phyloP scores from a whole-genome alignment of 2,797 vertebrate genomes.

The Eulemur albifrons region DNA sequence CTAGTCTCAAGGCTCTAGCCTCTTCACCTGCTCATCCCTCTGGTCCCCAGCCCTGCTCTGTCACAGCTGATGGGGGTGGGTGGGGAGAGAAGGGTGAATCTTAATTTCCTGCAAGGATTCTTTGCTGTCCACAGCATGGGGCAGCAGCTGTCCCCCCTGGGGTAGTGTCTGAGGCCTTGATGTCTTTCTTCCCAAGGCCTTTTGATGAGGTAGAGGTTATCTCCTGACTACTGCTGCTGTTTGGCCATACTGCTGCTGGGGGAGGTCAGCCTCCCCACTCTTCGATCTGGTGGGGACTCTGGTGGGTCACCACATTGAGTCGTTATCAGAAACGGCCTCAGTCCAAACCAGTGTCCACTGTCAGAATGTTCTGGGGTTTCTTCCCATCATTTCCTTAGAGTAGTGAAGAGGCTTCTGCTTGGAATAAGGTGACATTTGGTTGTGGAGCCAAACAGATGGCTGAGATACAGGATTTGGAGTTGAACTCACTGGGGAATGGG shows the following conservation, averaged over 20 bases:
- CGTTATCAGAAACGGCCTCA: background rate
- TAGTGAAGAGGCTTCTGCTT: slow-evolving; percentile 38
- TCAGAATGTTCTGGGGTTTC: background rate
- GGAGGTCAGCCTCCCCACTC: background rate
- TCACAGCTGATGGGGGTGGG: background rate
- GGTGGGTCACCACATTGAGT: background rate
- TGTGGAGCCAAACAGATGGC: slow-evolving; percentile 46
- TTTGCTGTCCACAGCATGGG: background rate
- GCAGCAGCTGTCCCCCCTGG: background rate
- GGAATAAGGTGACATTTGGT: slow-evolving; percentile 47
- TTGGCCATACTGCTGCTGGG: background rate
- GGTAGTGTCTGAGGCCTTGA: background rate
- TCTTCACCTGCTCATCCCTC: background rate
- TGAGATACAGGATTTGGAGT: background rate
- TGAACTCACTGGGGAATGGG: background rate
- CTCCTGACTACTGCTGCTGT: background rate
- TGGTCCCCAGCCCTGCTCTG: background rate
- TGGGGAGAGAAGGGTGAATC: background rate
- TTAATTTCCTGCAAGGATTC: background rate
- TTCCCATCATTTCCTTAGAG: slow-evolving; percentile 4
- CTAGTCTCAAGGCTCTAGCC: background rate
- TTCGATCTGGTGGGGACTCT: background rate
- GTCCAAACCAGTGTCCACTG: background rate
- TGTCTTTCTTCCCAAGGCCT: background rate
- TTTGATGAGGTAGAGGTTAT: background rate